These are phyloP conservation scores for Gavia stellata DNA, from an alignment of 2,113 vertebrate genomes.

Conservation along the genomic window DNA sequence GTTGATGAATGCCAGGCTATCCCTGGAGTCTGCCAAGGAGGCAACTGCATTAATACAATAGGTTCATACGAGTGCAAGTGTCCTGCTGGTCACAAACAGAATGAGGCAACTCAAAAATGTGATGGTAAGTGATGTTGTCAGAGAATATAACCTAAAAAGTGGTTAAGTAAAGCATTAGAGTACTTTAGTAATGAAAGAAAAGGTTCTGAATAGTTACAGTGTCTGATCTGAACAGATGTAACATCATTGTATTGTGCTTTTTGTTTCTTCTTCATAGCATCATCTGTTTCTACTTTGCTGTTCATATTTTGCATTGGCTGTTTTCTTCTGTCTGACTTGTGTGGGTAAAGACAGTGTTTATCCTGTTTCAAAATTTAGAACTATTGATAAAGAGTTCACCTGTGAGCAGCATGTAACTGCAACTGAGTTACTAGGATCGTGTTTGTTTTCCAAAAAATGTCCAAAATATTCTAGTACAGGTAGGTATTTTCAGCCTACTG, in stretches of 20 bases:
- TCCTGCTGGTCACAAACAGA: conserved; percentile 72
- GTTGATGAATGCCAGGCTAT: conserved; percentile 81
- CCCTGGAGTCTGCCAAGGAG: conserved; percentile 76
- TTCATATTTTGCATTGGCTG: background rate
- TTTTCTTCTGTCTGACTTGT: background rate
- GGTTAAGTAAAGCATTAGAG: background rate
- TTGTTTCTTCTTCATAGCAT: background rate
- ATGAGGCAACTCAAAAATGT: conserved; percentile 73
- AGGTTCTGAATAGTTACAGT: background rate
- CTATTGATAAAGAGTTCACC: background rate
- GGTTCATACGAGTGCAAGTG: conserved; percentile 77
- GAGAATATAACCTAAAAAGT: background rate
- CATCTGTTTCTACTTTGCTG: background rate
- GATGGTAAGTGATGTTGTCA: conserved; percentile 64
- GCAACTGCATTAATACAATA: conserved; percentile 77
- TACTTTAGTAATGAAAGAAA: background rate
- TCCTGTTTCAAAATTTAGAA: background rate
- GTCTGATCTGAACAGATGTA: background rate
- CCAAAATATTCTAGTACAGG: background rate
- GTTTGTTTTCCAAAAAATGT: background rate
- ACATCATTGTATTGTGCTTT: background rate
- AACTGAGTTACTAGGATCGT: background rate
- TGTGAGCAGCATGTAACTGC: background rate
- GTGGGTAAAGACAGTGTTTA: background rate
- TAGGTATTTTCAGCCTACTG: background rate